A percentile compares a stretch with the other conserved stretches of the same genome.
phyloP scores from a whole-genome alignment of 2,113 vertebrate species.

The Tragulus kanchil region DNA sequence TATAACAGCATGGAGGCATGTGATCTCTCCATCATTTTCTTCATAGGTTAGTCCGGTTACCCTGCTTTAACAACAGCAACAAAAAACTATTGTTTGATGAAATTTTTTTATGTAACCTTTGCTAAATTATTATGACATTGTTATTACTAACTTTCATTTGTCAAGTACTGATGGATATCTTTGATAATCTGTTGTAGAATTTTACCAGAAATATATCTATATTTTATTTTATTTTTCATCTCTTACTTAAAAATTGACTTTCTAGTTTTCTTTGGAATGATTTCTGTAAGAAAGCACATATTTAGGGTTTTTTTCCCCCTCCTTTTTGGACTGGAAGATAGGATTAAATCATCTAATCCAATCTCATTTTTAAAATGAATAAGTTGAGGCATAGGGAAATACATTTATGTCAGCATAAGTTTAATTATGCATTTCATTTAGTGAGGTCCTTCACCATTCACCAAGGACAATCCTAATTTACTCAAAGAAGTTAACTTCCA shows the following conservation, averaged over 20 bases:
- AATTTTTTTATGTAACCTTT: not conserved
- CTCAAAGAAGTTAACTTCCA: slow-evolving; percentile 73
- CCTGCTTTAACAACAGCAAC: not conserved
- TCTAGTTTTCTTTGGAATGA: not conserved
- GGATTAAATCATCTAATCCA: slow-evolving; percentile 24
- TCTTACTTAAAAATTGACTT: not conserved
- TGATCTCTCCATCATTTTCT: not conserved
- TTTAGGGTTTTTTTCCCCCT: not conserved
- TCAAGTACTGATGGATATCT: not conserved
- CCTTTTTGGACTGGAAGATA: not conserved
- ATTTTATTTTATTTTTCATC: not conserved
- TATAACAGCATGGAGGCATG: not conserved
- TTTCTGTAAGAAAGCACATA: slow-evolving; percentile 21
- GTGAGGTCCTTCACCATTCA: slow-evolving; percentile 62
- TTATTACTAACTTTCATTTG: slow-evolving; percentile 11
- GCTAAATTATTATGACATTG: not conserved
- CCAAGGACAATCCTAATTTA: slow-evolving; percentile 77
- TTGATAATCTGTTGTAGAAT: not conserved
- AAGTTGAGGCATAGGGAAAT: slow-evolving; percentile 53
- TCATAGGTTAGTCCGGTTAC: not conserved
- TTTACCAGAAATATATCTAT: not conserved
- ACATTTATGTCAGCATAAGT: slow-evolving; percentile 72
- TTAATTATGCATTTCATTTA: slow-evolving; percentile 72
- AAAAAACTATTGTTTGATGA: not conserved
- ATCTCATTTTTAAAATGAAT: slow-evolving; percentile 67